These are phyloP conservation scores for Neuroterus valhalla DNA, from an alignment of 1,140 invertebrate species.

Conservation along the genomic window DNA sequence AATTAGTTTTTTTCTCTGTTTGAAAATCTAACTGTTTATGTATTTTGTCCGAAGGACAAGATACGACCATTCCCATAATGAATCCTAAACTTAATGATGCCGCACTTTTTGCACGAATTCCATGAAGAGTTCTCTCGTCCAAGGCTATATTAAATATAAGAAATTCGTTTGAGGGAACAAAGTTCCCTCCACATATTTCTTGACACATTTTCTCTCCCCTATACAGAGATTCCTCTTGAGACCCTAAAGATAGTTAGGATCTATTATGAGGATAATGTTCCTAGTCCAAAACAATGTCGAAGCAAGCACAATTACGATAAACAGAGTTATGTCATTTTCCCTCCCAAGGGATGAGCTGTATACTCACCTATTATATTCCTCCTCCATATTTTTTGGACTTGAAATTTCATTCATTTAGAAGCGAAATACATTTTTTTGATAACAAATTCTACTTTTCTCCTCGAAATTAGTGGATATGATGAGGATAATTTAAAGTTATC, in stretches of 20 bases:
- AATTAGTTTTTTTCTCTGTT: too few species aligned
- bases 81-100: too few species aligned
- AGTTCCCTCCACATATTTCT: constrained; percentile 2
- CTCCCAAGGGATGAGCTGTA: constrained; percentile 9
- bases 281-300: constrained; percentile 34
- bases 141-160: neutral
- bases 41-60: too few species aligned
- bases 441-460: neutral
- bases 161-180: neutral
- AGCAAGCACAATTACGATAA: constrained; percentile 28
- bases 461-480: too few species aligned
- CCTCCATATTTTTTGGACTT: neutral
- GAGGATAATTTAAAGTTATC: too few species aligned
- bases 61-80: too few species aligned
- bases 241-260: constrained; percentile 29
- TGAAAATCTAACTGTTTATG: too few species aligned
- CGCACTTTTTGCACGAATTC: too few species aligned
- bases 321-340: constrained; percentile 36
- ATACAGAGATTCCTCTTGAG: neutral
- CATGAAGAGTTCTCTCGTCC: too few species aligned
- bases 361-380: neutral
- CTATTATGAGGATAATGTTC: constrained; percentile 39
- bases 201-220: neutral
- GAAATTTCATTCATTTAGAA: neutral
- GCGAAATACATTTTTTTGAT: neutral